phyloP scores from a whole-genome alignment of 2,113 vertebrate species.

The Tenrec ecaudatus region DNA sequence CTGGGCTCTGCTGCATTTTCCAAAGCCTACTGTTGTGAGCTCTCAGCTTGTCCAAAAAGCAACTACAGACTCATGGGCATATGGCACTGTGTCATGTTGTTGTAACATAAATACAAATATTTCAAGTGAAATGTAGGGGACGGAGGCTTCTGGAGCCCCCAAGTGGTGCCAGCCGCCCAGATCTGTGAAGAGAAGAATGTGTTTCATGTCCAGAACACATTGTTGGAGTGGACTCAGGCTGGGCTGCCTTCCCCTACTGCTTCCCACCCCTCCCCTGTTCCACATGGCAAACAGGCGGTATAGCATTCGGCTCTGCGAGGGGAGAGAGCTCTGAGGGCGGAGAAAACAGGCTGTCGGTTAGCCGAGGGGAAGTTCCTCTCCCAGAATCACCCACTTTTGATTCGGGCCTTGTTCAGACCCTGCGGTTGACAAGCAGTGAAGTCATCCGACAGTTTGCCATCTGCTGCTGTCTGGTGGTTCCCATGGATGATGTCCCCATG shows the following conservation, averaged over 20 bases:
- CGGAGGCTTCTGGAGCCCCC: constrained; percentile 44
- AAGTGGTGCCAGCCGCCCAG: background rate
- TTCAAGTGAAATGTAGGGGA: constrained; percentile 9
- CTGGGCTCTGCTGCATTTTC: background rate
- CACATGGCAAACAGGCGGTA: background rate
- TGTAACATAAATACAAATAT: constrained; percentile 70
- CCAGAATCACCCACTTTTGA: background rate
- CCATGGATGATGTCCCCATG: background rate
- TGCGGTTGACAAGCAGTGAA: background rate
- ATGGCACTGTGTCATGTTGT: constrained; percentile 55
- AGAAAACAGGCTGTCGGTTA: accelerated
- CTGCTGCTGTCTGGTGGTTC: background rate
- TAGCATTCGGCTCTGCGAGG: background rate
- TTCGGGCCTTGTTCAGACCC: background rate
- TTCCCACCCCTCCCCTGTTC: background rate
- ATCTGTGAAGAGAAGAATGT: background rate
- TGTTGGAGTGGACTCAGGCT: background rate
- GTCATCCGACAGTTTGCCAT: background rate
- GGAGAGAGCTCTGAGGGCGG: background rate
- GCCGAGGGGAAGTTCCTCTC: accelerated
- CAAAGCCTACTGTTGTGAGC: background rate
- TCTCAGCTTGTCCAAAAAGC: background rate
- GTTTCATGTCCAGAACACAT: background rate
- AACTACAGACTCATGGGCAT: constrained; percentile 15
- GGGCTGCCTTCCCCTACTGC: background rate